These are phyloP conservation scores for Menidia menidia DNA, from an alignment of 2,797 vertebrate genomes.

Conservation along the genomic window DNA sequence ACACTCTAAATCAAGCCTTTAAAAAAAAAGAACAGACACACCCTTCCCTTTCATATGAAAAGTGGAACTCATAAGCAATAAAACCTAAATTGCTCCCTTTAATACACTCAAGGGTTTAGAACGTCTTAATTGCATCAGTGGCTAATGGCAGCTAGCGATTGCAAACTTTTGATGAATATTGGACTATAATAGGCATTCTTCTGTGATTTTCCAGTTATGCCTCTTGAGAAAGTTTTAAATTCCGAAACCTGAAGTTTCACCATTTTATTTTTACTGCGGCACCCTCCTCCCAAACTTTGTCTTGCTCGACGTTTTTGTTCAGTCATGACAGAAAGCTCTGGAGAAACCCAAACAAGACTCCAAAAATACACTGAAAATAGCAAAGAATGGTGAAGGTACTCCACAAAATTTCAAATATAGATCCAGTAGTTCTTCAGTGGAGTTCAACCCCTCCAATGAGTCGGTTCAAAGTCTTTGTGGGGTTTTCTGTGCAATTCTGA, in stretches of 20 bases:
- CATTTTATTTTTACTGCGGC: background rate
- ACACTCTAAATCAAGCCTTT: constrained; percentile 5
- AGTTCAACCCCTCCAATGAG: background rate
- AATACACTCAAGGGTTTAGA: constrained; percentile 15
- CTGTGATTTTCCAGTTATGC: background rate
- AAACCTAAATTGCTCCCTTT: constrained; percentile 15
- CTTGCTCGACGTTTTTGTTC: background rate
- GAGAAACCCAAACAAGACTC: background rate
- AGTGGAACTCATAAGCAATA: constrained; percentile 30
- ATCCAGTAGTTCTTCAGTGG: background rate
- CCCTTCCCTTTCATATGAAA: constrained; percentile 20
- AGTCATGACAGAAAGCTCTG: background rate
- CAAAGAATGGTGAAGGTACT: no score
- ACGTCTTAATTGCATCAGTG: constrained; percentile 19
- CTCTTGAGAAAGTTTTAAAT: constrained; percentile 4
- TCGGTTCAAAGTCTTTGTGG: no score
- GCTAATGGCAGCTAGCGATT: constrained; percentile 11
- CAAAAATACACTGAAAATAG: no score
- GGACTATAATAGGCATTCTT: background rate
- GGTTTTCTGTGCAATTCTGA: background rate
- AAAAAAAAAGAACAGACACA: constrained; percentile 9
- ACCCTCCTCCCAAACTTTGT: background rate
- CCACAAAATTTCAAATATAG: no score
- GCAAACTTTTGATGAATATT: constrained; percentile 5
- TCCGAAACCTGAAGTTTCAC: background rate